Conservation (phyloP, 2,888 invertebrate genomes). For the Xestobium rufovillosum region DNA sequence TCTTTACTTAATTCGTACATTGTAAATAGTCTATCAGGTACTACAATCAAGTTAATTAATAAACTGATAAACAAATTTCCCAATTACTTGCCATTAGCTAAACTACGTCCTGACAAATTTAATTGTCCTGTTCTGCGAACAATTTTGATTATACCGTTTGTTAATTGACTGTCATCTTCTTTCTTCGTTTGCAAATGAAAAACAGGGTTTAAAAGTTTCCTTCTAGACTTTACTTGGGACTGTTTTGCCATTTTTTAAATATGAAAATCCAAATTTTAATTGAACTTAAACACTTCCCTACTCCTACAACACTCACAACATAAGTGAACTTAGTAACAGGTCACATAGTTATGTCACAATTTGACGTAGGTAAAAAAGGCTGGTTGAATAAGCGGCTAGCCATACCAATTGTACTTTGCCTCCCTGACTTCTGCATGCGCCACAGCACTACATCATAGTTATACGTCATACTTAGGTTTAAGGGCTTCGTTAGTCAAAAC, state of each 20-base stretch:
- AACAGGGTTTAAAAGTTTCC: slow-evolving; percentile 47
- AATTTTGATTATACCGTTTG: slow-evolving; percentile 64
- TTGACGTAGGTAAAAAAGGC: too few species aligned
- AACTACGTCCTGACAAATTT: slow-evolving; percentile 67
- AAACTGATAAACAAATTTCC: slow-evolving; percentile 8
- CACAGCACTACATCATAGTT: too few species aligned
- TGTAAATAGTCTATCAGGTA: slow-evolving; percentile 66
- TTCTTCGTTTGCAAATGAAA: slow-evolving; percentile 68
- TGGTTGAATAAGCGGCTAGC: too few species aligned
- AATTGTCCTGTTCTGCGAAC: slow-evolving; percentile 75
- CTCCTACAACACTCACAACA: too few species aligned
- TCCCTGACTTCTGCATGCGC: too few species aligned
- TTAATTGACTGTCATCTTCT: slow-evolving; percentile 61
- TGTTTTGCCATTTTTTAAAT: slow-evolving; percentile 34
- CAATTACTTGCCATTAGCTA: slow-evolving; percentile 57
- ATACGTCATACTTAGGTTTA: too few species aligned
- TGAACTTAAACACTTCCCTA: too few species aligned
- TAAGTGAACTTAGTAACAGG: too few species aligned
- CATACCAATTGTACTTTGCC: too few species aligned
- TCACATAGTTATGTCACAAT: too few species aligned
- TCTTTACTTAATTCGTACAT: slow-evolving; percentile 62
- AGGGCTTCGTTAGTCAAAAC: too few species aligned
- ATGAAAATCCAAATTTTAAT: too few species aligned
- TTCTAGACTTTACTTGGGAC: slow-evolving; percentile 35
- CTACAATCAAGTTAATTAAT: slow-evolving; percentile 43